Evolutionary conservation across 2,113 vertebrate species (phyloP).

Genomic region (Catagonus wagneri): DNA sequence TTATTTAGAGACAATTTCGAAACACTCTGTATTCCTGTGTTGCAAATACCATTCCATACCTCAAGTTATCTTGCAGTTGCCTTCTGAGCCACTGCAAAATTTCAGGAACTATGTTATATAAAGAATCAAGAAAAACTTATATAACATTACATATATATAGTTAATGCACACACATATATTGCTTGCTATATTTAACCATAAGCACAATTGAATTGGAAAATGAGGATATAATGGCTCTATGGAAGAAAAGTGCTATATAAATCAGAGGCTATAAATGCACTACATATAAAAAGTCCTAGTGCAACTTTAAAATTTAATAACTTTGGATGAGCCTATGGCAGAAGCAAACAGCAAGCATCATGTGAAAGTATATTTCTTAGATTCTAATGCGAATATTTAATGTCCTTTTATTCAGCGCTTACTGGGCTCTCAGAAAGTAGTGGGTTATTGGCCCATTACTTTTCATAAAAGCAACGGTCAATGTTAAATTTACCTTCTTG

Average conservation of each 20-base stretch:
- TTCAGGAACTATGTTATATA: constrained; percentile 53
- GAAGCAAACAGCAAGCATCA: constrained; percentile 37
- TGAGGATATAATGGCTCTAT: constrained; percentile 53
- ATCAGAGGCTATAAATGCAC: constrained; percentile 71
- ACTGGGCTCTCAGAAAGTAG: constrained; percentile 33
- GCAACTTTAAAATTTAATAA: constrained; percentile 80
- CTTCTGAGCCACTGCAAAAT: neutral
- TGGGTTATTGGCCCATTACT: constrained; percentile 33
- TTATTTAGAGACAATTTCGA: constrained; percentile 39
- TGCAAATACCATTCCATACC: neutral
- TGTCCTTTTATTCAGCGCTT: neutral
- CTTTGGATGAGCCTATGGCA: constrained; percentile 69
- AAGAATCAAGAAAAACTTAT: constrained; percentile 32
- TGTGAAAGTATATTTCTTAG: constrained; percentile 59
- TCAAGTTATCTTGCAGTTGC: neutral
- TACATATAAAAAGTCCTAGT: constrained; percentile 62
- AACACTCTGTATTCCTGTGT: neutral
- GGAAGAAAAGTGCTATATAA: constrained; percentile 75
- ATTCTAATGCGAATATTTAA: constrained; percentile 63
- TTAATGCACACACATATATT: constrained; percentile 30
- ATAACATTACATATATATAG: neutral
- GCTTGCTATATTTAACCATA: constrained; percentile 68
- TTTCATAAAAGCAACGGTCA: constrained; percentile 48
- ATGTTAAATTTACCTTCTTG: neutral
- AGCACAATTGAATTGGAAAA: constrained; percentile 67